Evolutionary conservation across 2,113 vertebrate genomes (phyloP).

Genomic region (Acrocephalus kingi): DNA sequence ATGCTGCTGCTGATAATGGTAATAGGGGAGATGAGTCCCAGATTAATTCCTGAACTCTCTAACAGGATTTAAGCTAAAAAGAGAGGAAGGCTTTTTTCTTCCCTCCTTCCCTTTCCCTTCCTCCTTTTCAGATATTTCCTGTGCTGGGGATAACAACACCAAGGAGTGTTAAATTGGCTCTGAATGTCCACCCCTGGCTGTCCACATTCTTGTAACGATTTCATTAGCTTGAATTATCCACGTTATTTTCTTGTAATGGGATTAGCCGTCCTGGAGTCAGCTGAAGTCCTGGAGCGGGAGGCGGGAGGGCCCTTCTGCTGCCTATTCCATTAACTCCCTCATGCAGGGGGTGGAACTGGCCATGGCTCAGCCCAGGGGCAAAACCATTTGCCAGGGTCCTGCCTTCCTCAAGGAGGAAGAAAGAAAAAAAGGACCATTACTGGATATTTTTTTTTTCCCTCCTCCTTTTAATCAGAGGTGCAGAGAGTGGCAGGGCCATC

Average conservation of each 20-base stretch:
- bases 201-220: slow-evolving; percentile 75
- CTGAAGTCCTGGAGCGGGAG: slow-evolving; percentile 61
- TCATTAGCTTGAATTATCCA: slow-evolving; percentile 81
- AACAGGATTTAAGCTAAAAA: slow-evolving; percentile 51
- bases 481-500: neutral
- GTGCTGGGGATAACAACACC: slow-evolving; percentile 55
- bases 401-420: slow-evolving; percentile 27
- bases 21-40: neutral
- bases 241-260: slow-evolving; percentile 80
- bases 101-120: slow-evolving; percentile 1
- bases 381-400: slow-evolving; percentile 56
- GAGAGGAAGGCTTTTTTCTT: slow-evolving; percentile 11
- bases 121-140: slow-evolving; percentile 60
- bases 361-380: slow-evolving; percentile 56
- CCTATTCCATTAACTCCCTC: slow-evolving; percentile 50
- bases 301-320: neutral
- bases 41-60: slow-evolving; percentile 49
- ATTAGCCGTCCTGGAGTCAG: slow-evolving; percentile 72
- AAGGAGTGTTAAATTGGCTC: slow-evolving; percentile 72
- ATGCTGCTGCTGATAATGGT: neutral
- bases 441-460: neutral
- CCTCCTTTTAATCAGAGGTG: neutral
- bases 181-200: slow-evolving; percentile 77
- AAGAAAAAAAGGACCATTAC: slow-evolving; percentile 28
- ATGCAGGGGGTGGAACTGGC: slow-evolving; percentile 45